Percentiles rank a stretch among this genome's conserved stretches.
Evolutionary conservation across 2,888 invertebrate genomes (phyloP).

Genomic region (Uloborus plumipes): DNA sequence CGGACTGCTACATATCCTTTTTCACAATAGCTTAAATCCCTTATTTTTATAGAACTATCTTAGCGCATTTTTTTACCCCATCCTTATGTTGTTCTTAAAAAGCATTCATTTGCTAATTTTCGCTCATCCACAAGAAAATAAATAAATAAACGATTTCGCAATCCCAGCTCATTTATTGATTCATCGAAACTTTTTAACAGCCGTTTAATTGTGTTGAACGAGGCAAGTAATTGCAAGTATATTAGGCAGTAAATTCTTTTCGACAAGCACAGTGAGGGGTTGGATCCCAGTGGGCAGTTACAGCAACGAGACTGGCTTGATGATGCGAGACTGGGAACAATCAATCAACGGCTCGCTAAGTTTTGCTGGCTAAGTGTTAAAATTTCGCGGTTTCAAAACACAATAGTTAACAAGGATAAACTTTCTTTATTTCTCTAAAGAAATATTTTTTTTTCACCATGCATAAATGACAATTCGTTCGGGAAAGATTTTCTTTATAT

Average conservation of each 20-base stretch:
- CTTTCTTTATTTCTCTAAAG: conserved; percentile 22
- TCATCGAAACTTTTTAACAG: too few relatives aligned
- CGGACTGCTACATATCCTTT: too few relatives aligned
- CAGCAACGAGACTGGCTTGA: conserved; percentile 27
- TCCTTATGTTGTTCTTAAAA: too few relatives aligned
- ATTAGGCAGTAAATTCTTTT: conserved; percentile 1
- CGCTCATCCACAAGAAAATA: too few relatives aligned
- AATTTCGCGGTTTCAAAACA: conserved; percentile 55
- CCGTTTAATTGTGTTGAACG: background rate
- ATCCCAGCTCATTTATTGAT: too few relatives aligned
- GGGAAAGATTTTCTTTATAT: conserved; percentile 31
- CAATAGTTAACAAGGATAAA: conserved; percentile 51
- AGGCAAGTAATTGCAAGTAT: background rate
- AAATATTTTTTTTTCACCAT: conserved; percentile 24
- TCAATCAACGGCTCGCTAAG: conserved; percentile 33
- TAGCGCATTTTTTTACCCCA: too few relatives aligned
- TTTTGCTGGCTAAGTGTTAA: conserved; percentile 42
- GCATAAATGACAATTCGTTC: conserved; percentile 43
- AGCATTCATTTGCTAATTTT: too few relatives aligned
- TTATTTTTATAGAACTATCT: too few relatives aligned
- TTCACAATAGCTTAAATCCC: too few relatives aligned
- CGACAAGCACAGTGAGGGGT: conserved; percentile 1
- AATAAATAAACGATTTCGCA: too few relatives aligned
- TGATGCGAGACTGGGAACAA: conserved; percentile 29
- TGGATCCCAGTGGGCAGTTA: conserved; percentile 27